Conservation (phyloP, 37 sponge, comb jelly and placozoan genomes). For the Beroe ovata region DNA sequence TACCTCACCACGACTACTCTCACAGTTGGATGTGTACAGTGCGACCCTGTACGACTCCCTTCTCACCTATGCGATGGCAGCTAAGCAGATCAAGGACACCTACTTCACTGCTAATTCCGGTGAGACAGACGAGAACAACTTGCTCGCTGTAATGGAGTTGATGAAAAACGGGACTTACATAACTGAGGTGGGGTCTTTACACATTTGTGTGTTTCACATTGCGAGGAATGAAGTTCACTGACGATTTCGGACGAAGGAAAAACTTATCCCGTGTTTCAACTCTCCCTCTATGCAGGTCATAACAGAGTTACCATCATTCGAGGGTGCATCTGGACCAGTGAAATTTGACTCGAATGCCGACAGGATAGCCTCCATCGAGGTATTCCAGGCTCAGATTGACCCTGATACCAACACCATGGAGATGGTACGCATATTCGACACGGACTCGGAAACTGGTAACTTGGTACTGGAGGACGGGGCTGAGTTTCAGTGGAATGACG, state of each 20-base stretch:
- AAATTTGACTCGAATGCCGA: slow-evolving; percentile 48
- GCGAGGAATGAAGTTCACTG: no score
- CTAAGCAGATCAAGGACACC: slow-evolving; percentile 15
- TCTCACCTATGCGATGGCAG: slow-evolving; percentile 50
- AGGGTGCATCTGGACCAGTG: slow-evolving; percentile 32
- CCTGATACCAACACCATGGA: not conserved
- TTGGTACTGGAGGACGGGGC: not conserved
- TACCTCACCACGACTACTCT: no score
- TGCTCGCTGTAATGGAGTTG: not conserved
- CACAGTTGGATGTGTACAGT: slow-evolving; percentile 63
- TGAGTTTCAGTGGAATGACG: slow-evolving; percentile 54
- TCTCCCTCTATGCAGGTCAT: slow-evolving; percentile 1
- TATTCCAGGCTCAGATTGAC: slow-evolving; percentile 40
- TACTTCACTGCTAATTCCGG: not conserved
- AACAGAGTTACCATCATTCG: not conserved
- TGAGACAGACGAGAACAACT: not conserved
- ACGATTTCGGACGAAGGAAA: no score
- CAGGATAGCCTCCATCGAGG: slow-evolving; percentile 33
- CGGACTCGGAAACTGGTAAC: not conserved
- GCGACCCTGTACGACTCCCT: slow-evolving; percentile 52
- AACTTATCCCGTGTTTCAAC: no score
- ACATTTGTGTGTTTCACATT: no score
- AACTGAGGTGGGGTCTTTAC: no score
- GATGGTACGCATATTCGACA: slow-evolving; percentile 42
- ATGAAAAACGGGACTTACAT: slow-evolving; percentile 25